Evolutionary conservation across 2,797 vertebrate genomes (phyloP), one percentile per base, ranked within the genome.

Genomic region (Xiphorhynchus erythropygius): DNA sequence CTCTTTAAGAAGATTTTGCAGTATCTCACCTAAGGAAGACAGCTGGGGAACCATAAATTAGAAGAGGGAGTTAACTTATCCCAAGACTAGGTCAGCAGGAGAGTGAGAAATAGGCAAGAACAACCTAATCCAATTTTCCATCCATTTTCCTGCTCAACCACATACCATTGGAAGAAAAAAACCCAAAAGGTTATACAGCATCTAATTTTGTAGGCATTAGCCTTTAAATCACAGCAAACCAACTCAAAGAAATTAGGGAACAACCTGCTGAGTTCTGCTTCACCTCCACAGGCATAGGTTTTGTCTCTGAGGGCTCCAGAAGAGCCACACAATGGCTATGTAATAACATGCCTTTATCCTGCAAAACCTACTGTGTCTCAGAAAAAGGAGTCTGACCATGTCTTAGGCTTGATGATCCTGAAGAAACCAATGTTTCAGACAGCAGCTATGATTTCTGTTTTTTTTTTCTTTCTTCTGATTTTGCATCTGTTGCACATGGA

Each of bases 201-300:
- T 59, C 33, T 91, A 92, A 89, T 94, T 94, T 88, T 77, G 35
- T 33, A 84, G 71, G 32, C 55, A 90, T 96, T 93, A 95, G 92
- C 67, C 83, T 93, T 90, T 92, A 94, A 95, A 85, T 84, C 60
- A 83, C 70, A 94, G 59, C 33, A 93, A 90, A 91, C 18, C 80
- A 93, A 87, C 60, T 83, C 41, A 5, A 44, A 93, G 75, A 90
- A 94, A 53, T 78, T 80, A 49, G 44, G 84, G 60, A 93, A 75
- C 0, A 7, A 71, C 70, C 67, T 90, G 59, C 63, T 0, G 4
- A 74, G 76, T 91, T 91, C 92, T 88, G 60, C 53, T 91, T 96
- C 81, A 95, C 86, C 76, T 87, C 59, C 84, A 82, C 55, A 76
- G 59, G 47, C 59, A 84, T 0, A 90, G 86, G 67, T 95, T 92